Evolutionary conservation across 2,113 vertebrate species (phyloP).

Genomic region (Lagopus leucura): DNA sequence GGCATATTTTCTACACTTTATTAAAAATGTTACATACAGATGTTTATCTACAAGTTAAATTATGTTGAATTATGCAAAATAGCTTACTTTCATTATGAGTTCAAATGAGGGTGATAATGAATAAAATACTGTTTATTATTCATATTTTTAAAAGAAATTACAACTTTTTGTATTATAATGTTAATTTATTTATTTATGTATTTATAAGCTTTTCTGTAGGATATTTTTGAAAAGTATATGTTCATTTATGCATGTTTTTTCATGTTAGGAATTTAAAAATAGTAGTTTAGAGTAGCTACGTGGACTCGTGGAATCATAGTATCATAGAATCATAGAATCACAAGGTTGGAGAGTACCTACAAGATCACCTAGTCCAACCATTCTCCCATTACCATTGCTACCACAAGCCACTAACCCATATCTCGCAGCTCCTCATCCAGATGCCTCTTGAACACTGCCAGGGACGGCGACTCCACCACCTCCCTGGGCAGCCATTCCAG

Average conservation of each 20-base stretch:
- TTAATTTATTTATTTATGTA: neutral
- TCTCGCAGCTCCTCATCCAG: too few relatives aligned
- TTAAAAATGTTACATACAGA: neutral
- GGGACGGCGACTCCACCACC: too few relatives aligned
- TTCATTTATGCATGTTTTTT: neutral
- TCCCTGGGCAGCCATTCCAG: too few relatives aligned
- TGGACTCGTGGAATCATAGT: neutral
- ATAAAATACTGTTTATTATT: neutral
- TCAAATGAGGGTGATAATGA: neutral
- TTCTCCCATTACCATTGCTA: too few relatives aligned
- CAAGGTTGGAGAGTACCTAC: too few relatives aligned
- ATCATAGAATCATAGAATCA: too few relatives aligned
- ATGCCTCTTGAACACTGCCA: too few relatives aligned
- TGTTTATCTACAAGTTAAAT: neutral
- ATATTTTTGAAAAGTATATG: neutral
- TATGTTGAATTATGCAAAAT: neutral
- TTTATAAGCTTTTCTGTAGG: neutral
- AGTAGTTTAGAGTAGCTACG: neutral
- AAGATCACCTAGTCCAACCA: too few relatives aligned
- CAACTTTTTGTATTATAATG: neutral
- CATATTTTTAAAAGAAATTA: neutral
- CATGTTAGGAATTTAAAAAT: neutral
- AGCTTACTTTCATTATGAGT: neutral
- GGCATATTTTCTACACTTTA: neutral
- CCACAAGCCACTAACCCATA: too few relatives aligned